Evolutionary conservation across 1,140 invertebrate species (phyloP).

Genomic region (Oncopodura yosiiana): DNA sequence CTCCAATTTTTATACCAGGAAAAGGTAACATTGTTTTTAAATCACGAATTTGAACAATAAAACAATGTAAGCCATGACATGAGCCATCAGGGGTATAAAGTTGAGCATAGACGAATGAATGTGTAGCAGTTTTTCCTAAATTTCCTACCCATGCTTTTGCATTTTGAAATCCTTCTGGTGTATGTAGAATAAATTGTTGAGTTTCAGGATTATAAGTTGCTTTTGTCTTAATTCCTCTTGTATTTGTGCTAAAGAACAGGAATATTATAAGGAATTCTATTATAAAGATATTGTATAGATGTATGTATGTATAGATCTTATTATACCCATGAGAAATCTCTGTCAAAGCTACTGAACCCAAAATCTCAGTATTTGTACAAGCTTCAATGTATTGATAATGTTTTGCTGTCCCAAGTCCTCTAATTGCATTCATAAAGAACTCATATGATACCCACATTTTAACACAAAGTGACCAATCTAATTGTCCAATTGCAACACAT

Average conservation of each 20-base stretch:
- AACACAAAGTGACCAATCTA: conserved; percentile 50
- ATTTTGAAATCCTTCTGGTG: conserved; percentile 85
- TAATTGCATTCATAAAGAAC: conserved; percentile 48
- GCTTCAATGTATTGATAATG: conserved; percentile 52
- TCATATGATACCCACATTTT: conserved; percentile 42
- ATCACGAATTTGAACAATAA: conserved; percentile 71
- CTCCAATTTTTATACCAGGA: conserved; percentile 55
- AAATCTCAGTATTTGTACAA: conserved; percentile 43
- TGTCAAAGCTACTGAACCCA: conserved; percentile 78
- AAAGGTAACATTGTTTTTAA: conserved; percentile 59
- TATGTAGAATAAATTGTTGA: conserved; percentile 76
- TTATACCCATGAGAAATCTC: conserved; percentile 91
- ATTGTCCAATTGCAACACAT: conserved; percentile 50
- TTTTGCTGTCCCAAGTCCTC: conserved; percentile 48
- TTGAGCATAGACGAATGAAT: conserved; percentile 51
- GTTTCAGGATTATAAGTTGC: conserved; percentile 71
- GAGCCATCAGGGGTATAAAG: conserved; percentile 55
- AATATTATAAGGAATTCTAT: no score
- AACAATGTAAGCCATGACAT: conserved; percentile 79
- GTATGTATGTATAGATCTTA: no score
- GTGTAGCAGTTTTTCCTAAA: conserved; percentile 53
- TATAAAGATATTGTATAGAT: no score
- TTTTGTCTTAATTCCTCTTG: conserved; percentile 77
- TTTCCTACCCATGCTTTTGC: conserved; percentile 92
- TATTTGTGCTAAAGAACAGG: no score